Evolutionary conservation across 2,797 vertebrate genomes (phyloP).

Genomic region (Lemur catta): DNA sequence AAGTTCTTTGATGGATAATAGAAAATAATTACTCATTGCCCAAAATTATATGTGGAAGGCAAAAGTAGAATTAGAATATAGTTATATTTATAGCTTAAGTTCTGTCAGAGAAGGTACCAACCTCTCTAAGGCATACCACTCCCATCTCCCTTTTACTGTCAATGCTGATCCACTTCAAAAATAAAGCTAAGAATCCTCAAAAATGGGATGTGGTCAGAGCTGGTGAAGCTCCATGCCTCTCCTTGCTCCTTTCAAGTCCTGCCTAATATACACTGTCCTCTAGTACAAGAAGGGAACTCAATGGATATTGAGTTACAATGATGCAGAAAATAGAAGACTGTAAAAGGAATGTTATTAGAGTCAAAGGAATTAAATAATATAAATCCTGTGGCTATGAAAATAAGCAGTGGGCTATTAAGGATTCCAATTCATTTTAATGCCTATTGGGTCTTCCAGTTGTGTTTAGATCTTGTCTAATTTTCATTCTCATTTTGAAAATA

Average conservation of each 20-base stretch:
- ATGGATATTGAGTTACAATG: not conserved
- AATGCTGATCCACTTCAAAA: slow-evolving; percentile 17
- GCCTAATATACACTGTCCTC: not conserved
- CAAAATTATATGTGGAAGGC: not conserved
- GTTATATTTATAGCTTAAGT: not conserved
- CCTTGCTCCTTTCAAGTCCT: not conserved
- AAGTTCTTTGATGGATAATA: not conserved
- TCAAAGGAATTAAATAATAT: not conserved
- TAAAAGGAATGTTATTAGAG: not conserved
- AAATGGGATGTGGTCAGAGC: not conserved
- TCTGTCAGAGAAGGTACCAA: not conserved
- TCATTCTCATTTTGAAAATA: slow-evolving; percentile 16
- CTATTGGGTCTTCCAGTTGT: not conserved
- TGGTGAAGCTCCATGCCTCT: not conserved
- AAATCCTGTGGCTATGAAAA: not conserved
- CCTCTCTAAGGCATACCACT: not conserved
- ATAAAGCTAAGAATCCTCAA: not conserved
- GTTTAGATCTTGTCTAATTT: not conserved
- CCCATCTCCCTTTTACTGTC: not conserved
- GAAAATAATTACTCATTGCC: not conserved
- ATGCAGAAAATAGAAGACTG: not conserved
- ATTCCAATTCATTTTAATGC: not conserved
- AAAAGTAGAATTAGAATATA: not conserved
- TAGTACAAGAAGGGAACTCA: not conserved
- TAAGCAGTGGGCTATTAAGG: not conserved